Percentiles rank a stretch among this genome's conserved stretches.
Evolutionary conservation across 2,797 vertebrate species (phyloP).

Genomic region (Oceanodroma leucorhoa): DNA sequence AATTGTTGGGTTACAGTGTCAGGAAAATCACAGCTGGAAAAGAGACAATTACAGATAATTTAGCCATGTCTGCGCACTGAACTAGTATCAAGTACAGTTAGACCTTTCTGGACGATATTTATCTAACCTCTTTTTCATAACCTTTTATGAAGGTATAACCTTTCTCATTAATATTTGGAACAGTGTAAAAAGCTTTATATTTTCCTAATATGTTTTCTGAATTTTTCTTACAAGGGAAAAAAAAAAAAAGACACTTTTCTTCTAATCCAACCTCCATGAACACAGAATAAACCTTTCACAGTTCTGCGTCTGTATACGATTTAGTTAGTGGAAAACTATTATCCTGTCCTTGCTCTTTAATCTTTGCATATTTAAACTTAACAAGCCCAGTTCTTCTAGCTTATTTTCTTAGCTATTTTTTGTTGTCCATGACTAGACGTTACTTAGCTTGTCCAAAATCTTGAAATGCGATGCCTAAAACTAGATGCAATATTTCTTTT

Average conservation of each 20-base stretch:
- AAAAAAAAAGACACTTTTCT: neutral
- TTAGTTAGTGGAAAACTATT: neutral
- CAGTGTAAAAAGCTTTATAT: neutral
- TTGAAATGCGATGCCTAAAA: neutral
- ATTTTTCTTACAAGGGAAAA: neutral
- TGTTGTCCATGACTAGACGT: neutral
- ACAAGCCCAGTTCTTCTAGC: neutral
- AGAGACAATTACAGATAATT: neutral
- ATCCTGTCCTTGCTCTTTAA: neutral
- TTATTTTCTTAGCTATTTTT: neutral
- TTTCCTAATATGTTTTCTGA: neutral
- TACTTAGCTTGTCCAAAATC: neutral
- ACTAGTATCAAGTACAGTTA: neutral
- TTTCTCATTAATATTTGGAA: neutral
- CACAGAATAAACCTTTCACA: neutral
- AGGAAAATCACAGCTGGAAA: neutral
- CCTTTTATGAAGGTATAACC: neutral
- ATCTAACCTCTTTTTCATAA: neutral
- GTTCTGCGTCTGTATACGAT: neutral
- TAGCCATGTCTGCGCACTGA: neutral
- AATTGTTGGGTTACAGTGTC: neutral
- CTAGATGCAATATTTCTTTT: neutral
- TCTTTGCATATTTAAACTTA: neutral
- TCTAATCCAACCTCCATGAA: neutral
- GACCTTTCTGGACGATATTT: neutral